Conservation (phyloP, 1,140 invertebrate genomes). For the Zophobas atratus region DNA sequence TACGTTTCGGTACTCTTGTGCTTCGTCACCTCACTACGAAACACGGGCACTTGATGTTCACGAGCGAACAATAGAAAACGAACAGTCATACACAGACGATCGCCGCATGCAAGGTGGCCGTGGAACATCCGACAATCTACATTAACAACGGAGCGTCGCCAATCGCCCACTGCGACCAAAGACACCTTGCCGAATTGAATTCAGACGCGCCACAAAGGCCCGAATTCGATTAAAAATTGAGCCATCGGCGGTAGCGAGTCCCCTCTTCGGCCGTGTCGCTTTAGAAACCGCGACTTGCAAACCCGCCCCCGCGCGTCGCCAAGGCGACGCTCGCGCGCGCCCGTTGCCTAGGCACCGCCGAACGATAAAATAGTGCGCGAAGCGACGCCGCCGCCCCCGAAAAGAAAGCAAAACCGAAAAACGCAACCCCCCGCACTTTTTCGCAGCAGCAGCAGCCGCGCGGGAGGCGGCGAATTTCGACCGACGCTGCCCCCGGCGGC, state of each 20-base stretch:
- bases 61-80: slow-evolving; percentile 37
- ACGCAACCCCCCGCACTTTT: neutral
- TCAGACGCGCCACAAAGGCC: too few relatives aligned
- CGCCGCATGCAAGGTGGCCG: slow-evolving; percentile 45
- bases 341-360: slow-evolving; percentile 43
- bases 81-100: slow-evolving; percentile 47
- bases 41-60: slow-evolving; percentile 16
- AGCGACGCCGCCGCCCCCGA: slow-evolving; percentile 12
- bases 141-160: slow-evolving; percentile 48
- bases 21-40: slow-evolving; percentile 43
- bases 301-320: slow-evolving; percentile 26
- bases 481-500: neutral
- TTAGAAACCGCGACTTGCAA: neutral
- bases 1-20: slow-evolving; percentile 27
- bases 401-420: neutral
- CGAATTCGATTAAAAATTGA: too few relatives aligned
- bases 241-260: too few relatives aligned
- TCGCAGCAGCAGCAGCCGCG: neutral
- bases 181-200: slow-evolving; percentile 36
- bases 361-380: slow-evolving; percentile 48
- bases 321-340: slow-evolving; percentile 42
- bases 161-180: slow-evolving; percentile 49
- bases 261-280: neutral
- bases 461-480: neutral
- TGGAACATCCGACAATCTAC: slow-evolving; percentile 27